A percentile compares a stretch with the other conserved stretches of the same genome.
These are phyloP conservation scores for Protaetia brevitarsis DNA, from an alignment of 1,140 invertebrate species.

Conservation along the genomic window DNA sequence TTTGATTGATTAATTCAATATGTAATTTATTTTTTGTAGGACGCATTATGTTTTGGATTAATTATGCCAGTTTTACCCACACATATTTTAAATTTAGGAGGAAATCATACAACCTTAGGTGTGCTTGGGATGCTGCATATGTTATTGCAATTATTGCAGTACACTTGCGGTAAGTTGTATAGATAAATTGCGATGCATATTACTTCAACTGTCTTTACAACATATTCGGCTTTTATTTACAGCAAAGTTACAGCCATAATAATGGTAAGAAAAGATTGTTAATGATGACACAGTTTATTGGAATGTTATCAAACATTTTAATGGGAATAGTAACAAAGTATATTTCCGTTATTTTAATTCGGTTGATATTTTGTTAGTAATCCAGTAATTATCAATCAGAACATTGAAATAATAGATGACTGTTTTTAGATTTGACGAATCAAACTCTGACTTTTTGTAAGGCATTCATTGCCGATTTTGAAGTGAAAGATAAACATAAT, in stretches of 20 bases:
- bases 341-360: constrained; percentile 13
- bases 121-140: not conserved
- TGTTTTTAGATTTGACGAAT: constrained; percentile 12
- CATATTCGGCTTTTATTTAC: too few species aligned
- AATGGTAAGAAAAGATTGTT: not conserved
- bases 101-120: constrained; percentile 19
- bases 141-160: not conserved
- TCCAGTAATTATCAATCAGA: not conserved
- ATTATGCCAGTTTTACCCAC: constrained; percentile 13
- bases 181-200: not conserved
- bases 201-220: not conserved
- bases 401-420: not conserved
- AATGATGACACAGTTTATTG: not conserved
- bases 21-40: not conserved
- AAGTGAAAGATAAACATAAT: not conserved
- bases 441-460: constrained; percentile 20
- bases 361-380: constrained; percentile 12
- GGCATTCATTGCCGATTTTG: constrained; percentile 7
- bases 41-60: constrained; percentile 4
- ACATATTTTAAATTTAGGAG: not conserved
- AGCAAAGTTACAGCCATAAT: constrained; percentile 11
- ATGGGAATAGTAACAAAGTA: not conserved
- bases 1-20: not conserved
- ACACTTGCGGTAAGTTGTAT: constrained; percentile 5
- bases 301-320: not conserved